Base-by-base conservation (phyloP, 2,797 vertebrate genomes). In the Schizopygopsis pylzovi region DNA sequence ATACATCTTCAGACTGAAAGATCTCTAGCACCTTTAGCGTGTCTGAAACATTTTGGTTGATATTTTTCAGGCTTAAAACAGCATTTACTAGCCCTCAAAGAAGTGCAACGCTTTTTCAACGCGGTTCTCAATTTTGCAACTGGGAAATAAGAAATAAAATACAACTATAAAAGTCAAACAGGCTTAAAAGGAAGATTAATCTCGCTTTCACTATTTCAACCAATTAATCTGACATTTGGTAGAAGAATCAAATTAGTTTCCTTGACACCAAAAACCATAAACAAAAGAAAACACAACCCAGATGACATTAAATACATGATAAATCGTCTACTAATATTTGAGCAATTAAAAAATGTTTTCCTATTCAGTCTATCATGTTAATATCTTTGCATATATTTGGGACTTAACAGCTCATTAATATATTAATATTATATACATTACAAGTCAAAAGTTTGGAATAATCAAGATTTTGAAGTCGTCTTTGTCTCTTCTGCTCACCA, bases 31-130 rank as follows among this genome's bases (percentile, higher is more conserved):
- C 75, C 77, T 80, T 81, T 67, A 87, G 81, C 43, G 80, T 75
- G 52, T 86, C 43, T 82, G 77, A 33, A 76, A 73, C 41, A 72
- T 83, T 87, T 89, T 88, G 77, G 84, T 79, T 82, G 63, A 68
- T 18, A 59, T 43, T 65, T 73, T 85, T 70, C 45, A 37, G 28
- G n/a, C 16, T 76, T 82, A 41, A 28, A 73, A 77, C 56, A 10
- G 18, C 61, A 73, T 6, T 47, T 63, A 41, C 61, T 83, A 83
- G 52, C 82, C 67, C 81, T 88, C 68, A n/a, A 70, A 8, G 73
- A 89, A 52, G 67, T 82, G 59, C 65, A 80, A 56, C 13, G 10
- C 16, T 43, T 49, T 33, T 39, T 33, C 54, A 73, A n/a, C 70
- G 49, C 54, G 5, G 70, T 28, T 33, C 25, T 59, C 25, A 47